Evolutionary conservation across 2,113 vertebrate genomes (phyloP), one percentile per base, ranked within the genome.

Genomic region (Otocyon megalotis): DNA sequence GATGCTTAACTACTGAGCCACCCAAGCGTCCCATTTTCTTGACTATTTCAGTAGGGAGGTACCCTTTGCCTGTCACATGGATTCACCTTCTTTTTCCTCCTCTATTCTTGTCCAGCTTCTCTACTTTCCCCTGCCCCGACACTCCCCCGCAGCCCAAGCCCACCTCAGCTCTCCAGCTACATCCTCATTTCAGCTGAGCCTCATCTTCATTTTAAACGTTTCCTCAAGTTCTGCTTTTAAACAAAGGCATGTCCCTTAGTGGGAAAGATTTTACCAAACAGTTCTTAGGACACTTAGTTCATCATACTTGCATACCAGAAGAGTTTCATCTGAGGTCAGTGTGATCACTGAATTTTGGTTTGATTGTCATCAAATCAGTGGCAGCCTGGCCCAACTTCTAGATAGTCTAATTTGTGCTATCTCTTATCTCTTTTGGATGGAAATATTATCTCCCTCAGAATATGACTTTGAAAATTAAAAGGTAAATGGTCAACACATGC

Each of bases 391-490:
- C 96, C 22, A 48, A 87, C 72, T 32, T 93, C 54, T 96, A 90
- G 30, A 22, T 93, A 6, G 35, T 12, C 26, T 95, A 35, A 17
- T 43, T 65, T 63, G 8, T 65, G 11, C 24, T 26, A 50, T 92
- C 90, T 84, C 56, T 84, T 14, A 87, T 63, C 26, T 90, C 22
- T 53, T 74, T 82, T 89, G n/a, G 63, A 37, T 81, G 26, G 60
- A 88, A 35, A 63, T 67, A 32, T 76, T 65, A 60, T 24, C 17
- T 88, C 37, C 4, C n/a, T 88, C 3, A 43, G 28, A 19, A 53
- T 35, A 53, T 69, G 9, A 54, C 35, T 96, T 79, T 76, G 11
- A 84, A 94, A 84, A 95, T 82, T 90, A 86, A 92, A 88, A 89
- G 37, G 10, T 37, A 90, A 86, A 4, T 86, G 8, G 6, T 83